These are phyloP conservation scores for Argyrosomus regius DNA, from an alignment of 2,797 vertebrate genomes.

Conservation along the genomic window DNA sequence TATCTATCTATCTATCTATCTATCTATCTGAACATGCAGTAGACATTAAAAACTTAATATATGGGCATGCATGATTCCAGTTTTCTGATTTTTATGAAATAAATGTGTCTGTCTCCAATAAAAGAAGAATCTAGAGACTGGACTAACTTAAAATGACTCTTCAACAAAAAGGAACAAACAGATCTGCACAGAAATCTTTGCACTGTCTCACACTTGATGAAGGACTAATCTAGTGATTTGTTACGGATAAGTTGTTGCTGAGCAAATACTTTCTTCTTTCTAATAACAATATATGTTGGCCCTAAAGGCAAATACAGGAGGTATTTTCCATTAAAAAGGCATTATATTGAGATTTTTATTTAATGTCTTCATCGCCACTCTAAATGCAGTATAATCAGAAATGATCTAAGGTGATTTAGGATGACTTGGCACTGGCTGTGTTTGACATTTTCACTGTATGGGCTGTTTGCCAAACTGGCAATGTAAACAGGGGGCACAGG, in stretches of 20 bases:
- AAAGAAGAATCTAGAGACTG: too few relatives aligned
- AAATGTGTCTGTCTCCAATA: too few relatives aligned
- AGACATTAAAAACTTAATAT: too few relatives aligned
- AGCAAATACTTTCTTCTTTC: background rate
- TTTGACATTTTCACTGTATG: constrained; percentile 1
- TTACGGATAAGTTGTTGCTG: background rate
- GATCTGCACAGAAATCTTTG: too few relatives aligned
- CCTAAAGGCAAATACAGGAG: background rate
- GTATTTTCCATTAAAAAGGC: background rate
- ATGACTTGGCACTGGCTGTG: constrained; percentile 25
- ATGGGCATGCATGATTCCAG: too few relatives aligned
- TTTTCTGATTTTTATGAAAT: too few relatives aligned
- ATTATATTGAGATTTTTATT: background rate
- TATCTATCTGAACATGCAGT: too few relatives aligned
- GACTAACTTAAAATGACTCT: too few relatives aligned
- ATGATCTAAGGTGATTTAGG: background rate
- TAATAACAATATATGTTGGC: background rate
- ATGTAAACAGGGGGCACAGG: constrained; percentile 9
- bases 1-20: too few relatives aligned
- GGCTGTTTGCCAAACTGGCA: constrained; percentile 32
- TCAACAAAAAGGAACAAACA: too few relatives aligned
- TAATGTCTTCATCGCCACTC: background rate
- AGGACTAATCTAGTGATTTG: background rate
- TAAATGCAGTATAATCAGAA: background rate
- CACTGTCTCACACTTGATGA: too few relatives aligned